A percentile compares a stretch with the other conserved stretches of the same genome.
phyloP scores from a whole-genome alignment of 2,888 invertebrate species.

The Stegana nigrithorax region DNA sequence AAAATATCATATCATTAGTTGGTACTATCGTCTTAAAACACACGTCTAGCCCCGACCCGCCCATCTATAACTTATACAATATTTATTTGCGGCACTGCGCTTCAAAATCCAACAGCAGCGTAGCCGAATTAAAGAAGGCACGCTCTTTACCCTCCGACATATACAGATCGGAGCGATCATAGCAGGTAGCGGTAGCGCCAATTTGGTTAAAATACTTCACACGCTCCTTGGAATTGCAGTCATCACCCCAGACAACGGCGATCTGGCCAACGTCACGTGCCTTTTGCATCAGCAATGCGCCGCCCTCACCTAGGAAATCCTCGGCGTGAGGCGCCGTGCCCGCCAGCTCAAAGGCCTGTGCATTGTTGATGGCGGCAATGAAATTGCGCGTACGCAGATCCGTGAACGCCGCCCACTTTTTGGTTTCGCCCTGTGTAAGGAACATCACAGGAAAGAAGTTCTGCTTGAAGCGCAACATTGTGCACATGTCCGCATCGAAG shows the following conservation, averaged over 20 bases:
- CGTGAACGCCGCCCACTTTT: slow-evolving; percentile 76
- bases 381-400: slow-evolving; percentile 87
- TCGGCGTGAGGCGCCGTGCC: slow-evolving; percentile 94
- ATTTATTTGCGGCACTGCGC: slow-evolving; percentile 48
- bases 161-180: slow-evolving; percentile 83
- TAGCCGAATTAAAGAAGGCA: slow-evolving; percentile 56
- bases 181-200: slow-evolving; percentile 95
- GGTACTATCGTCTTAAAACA: slow-evolving; percentile 8
- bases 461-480: slow-evolving; percentile 93
- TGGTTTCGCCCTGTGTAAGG: slow-evolving; percentile 70
- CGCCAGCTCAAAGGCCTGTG: slow-evolving; percentile 83
- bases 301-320: slow-evolving; percentile 81
- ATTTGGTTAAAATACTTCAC: slow-evolving; percentile 87
- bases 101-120: slow-evolving; percentile 51
- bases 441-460: slow-evolving; percentile 97
- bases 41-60: slow-evolving; percentile 25
- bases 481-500: slow-evolving; percentile 96
- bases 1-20: too few species aligned
- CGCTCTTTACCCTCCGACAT: slow-evolving; percentile 52
- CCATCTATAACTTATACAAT: slow-evolving; percentile 12
- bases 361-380: slow-evolving; percentile 84
- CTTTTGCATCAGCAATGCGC: slow-evolving; percentile 74
- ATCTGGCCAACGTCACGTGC: slow-evolving; percentile 85
- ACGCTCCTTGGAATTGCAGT: slow-evolving; percentile 87
- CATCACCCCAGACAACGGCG: slow-evolving; percentile 97